phyloP scores from a whole-genome alignment of 92 coral and sea anemone genomes.

The Palythoa grandis region DNA sequence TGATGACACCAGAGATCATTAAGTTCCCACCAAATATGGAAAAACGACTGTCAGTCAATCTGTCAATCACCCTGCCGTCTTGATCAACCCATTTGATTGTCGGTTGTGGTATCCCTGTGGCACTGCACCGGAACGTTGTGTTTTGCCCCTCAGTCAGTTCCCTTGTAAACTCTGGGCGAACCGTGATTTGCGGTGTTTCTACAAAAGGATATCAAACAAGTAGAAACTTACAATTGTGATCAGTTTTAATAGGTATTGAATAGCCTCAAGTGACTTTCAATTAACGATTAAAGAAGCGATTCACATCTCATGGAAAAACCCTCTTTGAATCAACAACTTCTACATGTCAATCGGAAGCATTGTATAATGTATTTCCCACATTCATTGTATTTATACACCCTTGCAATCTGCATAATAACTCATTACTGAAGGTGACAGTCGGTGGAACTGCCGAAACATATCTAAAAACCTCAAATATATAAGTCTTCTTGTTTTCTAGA shows the following conservation, averaged over 20 bases:
- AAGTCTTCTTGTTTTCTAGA: too few species aligned
- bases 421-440: too few species aligned
- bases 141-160: conserved; percentile 11
- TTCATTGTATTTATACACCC: too few species aligned
- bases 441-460: too few species aligned
- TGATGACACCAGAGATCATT: conserved; percentile 2
- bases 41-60: not conserved
- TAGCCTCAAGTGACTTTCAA: too few species aligned
- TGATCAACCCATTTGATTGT: conserved; percentile 1
- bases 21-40: not conserved
- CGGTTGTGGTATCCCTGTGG: conserved; percentile 21
- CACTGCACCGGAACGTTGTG: conserved; percentile 24
- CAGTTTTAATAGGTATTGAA: not conserved
- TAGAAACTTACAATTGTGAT: not conserved
- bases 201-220: not conserved
- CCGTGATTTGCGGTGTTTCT: conserved; percentile 7
- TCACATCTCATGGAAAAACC: too few species aligned
- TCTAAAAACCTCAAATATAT: too few species aligned
- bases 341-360: too few species aligned
- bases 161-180: not conserved
- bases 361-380: too few species aligned
- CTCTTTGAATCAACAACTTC: too few species aligned
- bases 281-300: too few species aligned
- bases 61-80: conserved; percentile 6
- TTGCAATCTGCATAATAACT: too few species aligned